Conservation (phyloP, 2,113 vertebrate species). For the Natator depressus region DNA sequence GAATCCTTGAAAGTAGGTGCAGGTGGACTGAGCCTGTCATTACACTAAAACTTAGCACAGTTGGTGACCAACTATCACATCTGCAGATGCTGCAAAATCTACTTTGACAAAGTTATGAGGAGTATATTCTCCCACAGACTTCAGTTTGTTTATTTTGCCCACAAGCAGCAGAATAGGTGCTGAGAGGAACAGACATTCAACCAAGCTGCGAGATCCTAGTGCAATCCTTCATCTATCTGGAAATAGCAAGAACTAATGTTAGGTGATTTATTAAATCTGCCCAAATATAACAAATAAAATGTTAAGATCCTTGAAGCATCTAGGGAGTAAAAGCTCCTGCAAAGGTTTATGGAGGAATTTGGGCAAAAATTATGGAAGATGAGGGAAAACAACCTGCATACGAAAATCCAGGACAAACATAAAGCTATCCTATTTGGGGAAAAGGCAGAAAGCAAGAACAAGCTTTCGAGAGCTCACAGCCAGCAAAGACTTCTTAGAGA, state of each 20-base stretch:
- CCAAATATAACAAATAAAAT: background rate
- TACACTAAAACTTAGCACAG: background rate
- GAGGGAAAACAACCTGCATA: background rate
- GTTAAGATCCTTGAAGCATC: background rate
- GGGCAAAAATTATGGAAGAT: background rate
- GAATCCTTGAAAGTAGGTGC: background rate
- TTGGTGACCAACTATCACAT: background rate
- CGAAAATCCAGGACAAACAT: background rate
- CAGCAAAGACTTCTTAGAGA: background rate
- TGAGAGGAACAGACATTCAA: background rate
- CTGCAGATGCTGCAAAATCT: slow-evolving; percentile 2
- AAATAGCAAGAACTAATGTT: background rate
- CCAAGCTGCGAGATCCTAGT: rapidly evolving
- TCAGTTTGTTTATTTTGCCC: background rate
- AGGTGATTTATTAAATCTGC: slow-evolving; percentile 11
- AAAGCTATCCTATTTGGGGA: background rate
- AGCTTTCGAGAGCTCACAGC: background rate
- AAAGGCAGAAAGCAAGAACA: background rate
- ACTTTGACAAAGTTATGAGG: background rate
- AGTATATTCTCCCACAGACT: background rate
- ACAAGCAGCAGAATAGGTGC: background rate
- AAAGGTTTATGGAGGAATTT: background rate
- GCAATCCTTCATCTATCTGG: background rate
- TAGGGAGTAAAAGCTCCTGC: background rate
- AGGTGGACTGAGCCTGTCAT: background rate